Percentiles rank a stretch among this genome's conserved stretches.
phyloP scores from a whole-genome alignment of 2,797 vertebrate genomes.

The Miichthys miiuy region DNA sequence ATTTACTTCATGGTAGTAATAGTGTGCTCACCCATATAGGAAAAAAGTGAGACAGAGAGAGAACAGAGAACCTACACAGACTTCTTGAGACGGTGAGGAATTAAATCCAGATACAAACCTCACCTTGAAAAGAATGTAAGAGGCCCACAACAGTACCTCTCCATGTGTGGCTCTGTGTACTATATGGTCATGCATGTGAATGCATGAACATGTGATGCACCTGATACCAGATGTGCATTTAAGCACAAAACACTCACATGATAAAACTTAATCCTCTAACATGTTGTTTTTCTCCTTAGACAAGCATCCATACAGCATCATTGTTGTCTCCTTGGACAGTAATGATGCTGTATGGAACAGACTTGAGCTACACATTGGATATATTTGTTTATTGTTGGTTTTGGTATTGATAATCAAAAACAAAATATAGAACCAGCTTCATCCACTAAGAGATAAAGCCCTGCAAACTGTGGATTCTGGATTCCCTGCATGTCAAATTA shows the following conservation, averaged over 20 bases:
- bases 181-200: background rate
- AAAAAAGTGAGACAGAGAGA: background rate
- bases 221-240: background rate
- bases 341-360: background rate
- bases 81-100: background rate
- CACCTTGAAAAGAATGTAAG: background rate
- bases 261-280: background rate
- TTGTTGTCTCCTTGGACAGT: too few species aligned
- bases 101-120: conserved; percentile 12
- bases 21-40: background rate
- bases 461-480: background rate
- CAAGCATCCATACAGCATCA: too few species aligned
- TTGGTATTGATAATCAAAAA: background rate
- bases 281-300: background rate
- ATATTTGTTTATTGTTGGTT: background rate
- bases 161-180: background rate
- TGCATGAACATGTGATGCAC: background rate
- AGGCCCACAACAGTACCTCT: background rate
- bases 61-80: too few species aligned
- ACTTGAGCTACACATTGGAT: background rate
- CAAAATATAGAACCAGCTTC: background rate
- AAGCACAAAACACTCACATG: background rate
- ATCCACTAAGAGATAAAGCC: background rate
- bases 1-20: background rate
- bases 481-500: background rate